A percentile compares a stretch with the other conserved stretches of the same genome.
Conservation (phyloP, 2,113 vertebrate species). For the Podarcis cretensis region DNA sequence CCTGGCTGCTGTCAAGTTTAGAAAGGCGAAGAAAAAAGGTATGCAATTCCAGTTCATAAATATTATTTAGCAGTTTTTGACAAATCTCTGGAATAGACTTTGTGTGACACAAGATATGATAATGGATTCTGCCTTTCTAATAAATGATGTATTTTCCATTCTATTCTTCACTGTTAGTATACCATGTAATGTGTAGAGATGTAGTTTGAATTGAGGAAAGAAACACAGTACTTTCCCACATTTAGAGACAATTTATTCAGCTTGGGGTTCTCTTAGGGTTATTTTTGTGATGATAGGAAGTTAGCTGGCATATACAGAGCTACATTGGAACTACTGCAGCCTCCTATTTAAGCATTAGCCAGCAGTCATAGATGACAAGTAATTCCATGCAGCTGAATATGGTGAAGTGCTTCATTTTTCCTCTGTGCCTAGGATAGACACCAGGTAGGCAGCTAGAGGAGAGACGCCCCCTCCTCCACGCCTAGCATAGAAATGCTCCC, state of each 20-base stretch:
- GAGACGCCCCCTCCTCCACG: too few relatives aligned
- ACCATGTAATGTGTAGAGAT: not conserved
- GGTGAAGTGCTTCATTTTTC: too few relatives aligned
- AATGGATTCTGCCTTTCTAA: constrained; percentile 8
- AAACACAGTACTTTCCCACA: too few relatives aligned
- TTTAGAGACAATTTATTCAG: not conserved
- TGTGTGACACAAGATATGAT: not conserved
- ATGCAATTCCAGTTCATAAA: constrained; percentile 60
- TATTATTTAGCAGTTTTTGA: constrained; percentile 18
- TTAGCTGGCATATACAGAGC: not conserved
- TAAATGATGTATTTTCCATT: rapidly evolving
- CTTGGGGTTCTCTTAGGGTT: not conserved
- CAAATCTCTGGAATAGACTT: not conserved
- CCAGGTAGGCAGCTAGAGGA: too few relatives aligned
- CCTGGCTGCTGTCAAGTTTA: constrained; percentile 94
- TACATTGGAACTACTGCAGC: too few relatives aligned
- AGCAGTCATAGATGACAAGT: too few relatives aligned
- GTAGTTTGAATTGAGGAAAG: too few relatives aligned
- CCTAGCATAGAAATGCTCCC: too few relatives aligned
- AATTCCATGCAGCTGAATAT: too few relatives aligned
- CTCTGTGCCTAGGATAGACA: too few relatives aligned
- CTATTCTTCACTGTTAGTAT: not conserved
- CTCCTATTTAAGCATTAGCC: too few relatives aligned
- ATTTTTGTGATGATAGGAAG: not conserved
- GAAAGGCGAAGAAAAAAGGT: constrained; percentile 86